These are phyloP conservation scores for Sula dactylatra DNA, from an alignment of 2,113 vertebrate species.

Conservation along the genomic window DNA sequence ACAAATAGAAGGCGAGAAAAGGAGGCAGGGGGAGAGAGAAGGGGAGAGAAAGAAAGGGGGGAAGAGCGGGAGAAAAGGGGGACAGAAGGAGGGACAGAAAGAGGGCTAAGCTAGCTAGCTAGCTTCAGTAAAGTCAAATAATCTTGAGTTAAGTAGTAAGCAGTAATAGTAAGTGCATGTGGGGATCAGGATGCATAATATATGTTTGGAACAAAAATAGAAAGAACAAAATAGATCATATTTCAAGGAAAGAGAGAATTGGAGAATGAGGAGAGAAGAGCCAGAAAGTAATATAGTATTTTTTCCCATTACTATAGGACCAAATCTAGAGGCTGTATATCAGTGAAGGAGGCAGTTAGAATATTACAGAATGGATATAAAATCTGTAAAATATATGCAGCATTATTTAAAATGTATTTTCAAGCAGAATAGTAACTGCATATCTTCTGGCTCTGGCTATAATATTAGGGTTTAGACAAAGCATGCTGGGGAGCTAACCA, in stretches of 20 bases:
- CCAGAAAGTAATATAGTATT: constrained; percentile 48
- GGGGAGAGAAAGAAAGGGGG: too few relatives aligned
- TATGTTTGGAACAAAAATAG: constrained; percentile 38
- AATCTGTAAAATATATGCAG: constrained; percentile 52
- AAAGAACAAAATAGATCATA: constrained; percentile 58
- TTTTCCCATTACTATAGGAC: constrained; percentile 51
- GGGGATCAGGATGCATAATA: constrained; percentile 20
- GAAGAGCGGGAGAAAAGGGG: not conserved
- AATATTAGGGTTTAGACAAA: constrained; percentile 33
- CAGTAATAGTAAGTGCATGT: constrained; percentile 7
- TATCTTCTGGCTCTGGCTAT: constrained; percentile 9
- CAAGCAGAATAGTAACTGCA: constrained; percentile 11
- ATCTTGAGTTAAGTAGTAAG: not conserved
- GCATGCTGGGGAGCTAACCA: not conserved
- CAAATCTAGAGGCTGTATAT: constrained; percentile 57
- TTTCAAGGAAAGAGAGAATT: constrained; percentile 59
- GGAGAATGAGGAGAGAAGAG: constrained; percentile 64
- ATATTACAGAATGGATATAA: constrained; percentile 60
- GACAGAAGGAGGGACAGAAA: not conserved
- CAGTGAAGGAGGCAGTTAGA: constrained; percentile 49
- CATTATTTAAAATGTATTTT: constrained; percentile 60
- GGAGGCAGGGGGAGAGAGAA: not conserved
- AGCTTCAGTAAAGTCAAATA: not conserved
- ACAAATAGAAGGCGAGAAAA: not conserved
- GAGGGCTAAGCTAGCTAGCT: not conserved